Conservation (phyloP, 2,888 invertebrate genomes). For the Cosmorhoe ocellata region DNA sequence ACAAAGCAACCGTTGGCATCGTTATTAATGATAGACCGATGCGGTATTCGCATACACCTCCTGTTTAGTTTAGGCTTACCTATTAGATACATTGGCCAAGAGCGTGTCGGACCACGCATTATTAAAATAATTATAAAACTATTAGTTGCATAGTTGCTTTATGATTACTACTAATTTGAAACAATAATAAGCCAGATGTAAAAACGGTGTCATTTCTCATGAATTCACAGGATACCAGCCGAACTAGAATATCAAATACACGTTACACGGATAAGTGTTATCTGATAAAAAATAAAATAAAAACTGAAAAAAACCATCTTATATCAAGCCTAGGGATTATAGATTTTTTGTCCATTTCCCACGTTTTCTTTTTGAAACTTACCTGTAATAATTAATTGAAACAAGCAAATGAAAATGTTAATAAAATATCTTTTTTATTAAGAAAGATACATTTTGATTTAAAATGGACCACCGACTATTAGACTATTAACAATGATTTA, state of each 20-base stretch:
- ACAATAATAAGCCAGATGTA: neutral
- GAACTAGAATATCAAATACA: too few relatives aligned
- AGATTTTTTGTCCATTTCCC: too few relatives aligned
- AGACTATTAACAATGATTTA: constrained; percentile 4
- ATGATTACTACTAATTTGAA: too few relatives aligned
- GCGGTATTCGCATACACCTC: constrained; percentile 26
- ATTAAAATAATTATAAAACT: too few relatives aligned
- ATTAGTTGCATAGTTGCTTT: neutral
- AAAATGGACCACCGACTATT: constrained; percentile 10
- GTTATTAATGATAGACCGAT: constrained; percentile 59
- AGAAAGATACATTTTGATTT: constrained; percentile 9
- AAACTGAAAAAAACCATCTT: too few relatives aligned
- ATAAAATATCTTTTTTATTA: constrained; percentile 2
- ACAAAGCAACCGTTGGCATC: constrained; percentile 49
- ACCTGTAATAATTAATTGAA: neutral
- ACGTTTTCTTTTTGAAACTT: too few relatives aligned
- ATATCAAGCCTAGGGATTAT: too few relatives aligned
- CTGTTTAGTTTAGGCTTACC: neutral
- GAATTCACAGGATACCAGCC: too few relatives aligned
- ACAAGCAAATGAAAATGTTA: neutral
- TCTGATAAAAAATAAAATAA: too few relatives aligned
- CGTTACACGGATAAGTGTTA: too few relatives aligned
- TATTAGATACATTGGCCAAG: neutral
- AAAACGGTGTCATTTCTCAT: constrained; percentile 3
- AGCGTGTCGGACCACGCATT: too few relatives aligned